phyloP scores from a whole-genome alignment of 2,113 vertebrate genomes.

The Oxygymnocypris stewartii region DNA sequence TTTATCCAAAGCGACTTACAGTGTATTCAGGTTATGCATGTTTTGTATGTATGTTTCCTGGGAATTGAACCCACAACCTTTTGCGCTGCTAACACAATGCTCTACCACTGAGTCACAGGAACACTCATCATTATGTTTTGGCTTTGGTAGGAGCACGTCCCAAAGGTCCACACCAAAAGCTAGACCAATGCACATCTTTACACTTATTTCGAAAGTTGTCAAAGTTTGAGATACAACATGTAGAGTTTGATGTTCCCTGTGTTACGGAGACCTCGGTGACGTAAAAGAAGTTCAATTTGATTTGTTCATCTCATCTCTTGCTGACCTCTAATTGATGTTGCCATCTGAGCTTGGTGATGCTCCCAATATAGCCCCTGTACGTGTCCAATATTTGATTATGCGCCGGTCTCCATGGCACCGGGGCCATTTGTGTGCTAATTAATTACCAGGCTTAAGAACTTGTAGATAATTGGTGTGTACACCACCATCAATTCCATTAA shows the following conservation, averaged over 20 bases:
- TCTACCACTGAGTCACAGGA: too few relatives aligned
- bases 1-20: too few relatives aligned
- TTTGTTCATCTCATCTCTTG: conserved; percentile 44
- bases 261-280: not conserved
- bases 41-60: too few relatives aligned
- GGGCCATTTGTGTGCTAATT: conserved; percentile 56
- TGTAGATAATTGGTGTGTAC: conserved; percentile 59
- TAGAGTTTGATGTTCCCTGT: not conserved
- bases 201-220: not conserved
- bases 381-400: conserved; percentile 52
- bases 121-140: not conserved
- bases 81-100: too few relatives aligned
- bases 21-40: too few relatives aligned
- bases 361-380: conserved; percentile 36
- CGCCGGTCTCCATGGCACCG: conserved; percentile 40
- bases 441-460: conserved; percentile 58
- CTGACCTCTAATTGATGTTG: conserved; percentile 54
- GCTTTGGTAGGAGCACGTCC: not conserved
- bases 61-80: too few relatives aligned
- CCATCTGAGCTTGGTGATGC: conserved; percentile 32
- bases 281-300: conserved; percentile 19
- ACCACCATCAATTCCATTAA: conserved; percentile 58
- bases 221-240: not conserved
- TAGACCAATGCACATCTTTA: not conserved
- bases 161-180: not conserved